phyloP scores from a whole-genome alignment of 2,113 vertebrate species.

The Chloebia gouldiae region DNA sequence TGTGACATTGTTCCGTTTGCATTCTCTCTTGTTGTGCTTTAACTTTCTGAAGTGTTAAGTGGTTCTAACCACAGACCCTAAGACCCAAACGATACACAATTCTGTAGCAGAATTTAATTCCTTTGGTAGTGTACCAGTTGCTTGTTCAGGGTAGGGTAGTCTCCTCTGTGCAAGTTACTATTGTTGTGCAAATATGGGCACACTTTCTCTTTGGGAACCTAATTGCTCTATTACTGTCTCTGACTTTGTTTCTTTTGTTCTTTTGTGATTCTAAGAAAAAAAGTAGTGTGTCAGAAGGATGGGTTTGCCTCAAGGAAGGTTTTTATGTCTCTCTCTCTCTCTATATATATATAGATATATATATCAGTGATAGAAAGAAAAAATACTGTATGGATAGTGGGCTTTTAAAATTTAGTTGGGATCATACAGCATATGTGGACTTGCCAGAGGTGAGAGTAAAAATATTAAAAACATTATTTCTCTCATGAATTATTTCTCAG shows the following conservation, averaged over 20 bases:
- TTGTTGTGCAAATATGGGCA: slow-evolving; percentile 75
- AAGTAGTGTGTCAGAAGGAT: not conserved
- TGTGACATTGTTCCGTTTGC: not conserved
- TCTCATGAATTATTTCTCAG: not conserved
- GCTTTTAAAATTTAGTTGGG: slow-evolving; percentile 25
- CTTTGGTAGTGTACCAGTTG: not conserved
- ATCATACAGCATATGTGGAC: not conserved
- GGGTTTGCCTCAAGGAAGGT: not conserved
- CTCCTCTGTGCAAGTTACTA: slow-evolving; percentile 5
- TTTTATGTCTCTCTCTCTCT: not conserved
- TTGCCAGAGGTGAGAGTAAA: not conserved
- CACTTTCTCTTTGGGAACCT: slow-evolving; percentile 65
- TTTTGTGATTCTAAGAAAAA: not conserved
- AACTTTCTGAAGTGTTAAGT: not conserved
- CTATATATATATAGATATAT: not conserved
- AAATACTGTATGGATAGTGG: not conserved
- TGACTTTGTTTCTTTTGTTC: slow-evolving; percentile 23
- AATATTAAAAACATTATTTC: slow-evolving; percentile 12
- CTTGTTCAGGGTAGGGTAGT: slow-evolving; percentile 26
- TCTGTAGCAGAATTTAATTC: not conserved
- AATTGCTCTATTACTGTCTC: slow-evolving; percentile 62
- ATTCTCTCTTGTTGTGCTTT: not conserved
- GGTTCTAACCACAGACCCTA: not conserved
- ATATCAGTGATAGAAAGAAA: not conserved
- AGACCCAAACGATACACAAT: not conserved